Base-by-base conservation (phyloP, 2,113 vertebrate genomes). In the Todiramphus chloris region DNA sequence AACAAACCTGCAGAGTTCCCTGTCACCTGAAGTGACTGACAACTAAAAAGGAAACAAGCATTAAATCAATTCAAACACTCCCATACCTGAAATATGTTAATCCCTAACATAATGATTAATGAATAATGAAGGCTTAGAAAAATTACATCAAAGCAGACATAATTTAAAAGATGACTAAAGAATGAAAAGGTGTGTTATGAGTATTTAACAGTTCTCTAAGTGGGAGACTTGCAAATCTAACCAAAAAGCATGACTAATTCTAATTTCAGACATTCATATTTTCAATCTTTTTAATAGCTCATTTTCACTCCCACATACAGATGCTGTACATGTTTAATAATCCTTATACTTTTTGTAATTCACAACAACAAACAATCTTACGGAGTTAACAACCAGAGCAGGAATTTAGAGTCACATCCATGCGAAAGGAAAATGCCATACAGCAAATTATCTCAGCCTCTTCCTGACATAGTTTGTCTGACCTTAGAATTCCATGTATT, bases 251-350 rank as follows among this genome's bases (percentile, higher is more conserved):
- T 80, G 79, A 94, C 64, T 81, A 92, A 92, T 68, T 89, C 64
- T 83, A 11, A 88, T 74, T 90, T 86, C 91, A 94, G 72, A 70
- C 83, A 89, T 77, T 63, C 37, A 9, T 92, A 70, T 87, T 88
- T 79, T 68, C 44, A 33, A 14, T 67, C 44, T 16, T 68, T 95
- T 75, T 44, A 93, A 76, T 75, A 79, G 81, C 68, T 87, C 46
- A 16, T 83, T 80, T 90, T 80, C 87, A 83, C 63, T 86, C 93
- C 72, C 46, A 90, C 85, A 74, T 53, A 58, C 4, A 25, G 78
- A 91, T 11, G 14, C 67, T 75, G 10, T 41, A 72, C 21, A 46
- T 66, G 30, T 39, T 81, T 30, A 64, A 63, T 44, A 84, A 55
- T 20, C 46, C 55, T 86, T 70, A 21, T 27, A 43, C 3, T 13